Conservation (phyloP, 1,140 invertebrate genomes). For the Bilobella aurantiaca region DNA sequence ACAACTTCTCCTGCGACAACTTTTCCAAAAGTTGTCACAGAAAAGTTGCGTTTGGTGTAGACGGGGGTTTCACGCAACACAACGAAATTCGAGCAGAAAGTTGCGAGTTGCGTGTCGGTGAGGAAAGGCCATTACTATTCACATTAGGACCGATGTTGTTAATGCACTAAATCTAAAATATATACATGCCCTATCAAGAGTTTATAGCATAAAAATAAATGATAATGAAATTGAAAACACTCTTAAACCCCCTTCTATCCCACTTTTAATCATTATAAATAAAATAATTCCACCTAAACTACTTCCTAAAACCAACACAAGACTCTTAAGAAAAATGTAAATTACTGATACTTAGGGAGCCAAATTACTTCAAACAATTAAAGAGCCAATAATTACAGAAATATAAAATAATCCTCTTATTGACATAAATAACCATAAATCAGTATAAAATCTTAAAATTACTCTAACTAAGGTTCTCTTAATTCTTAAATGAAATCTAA, state of each 20-base stretch:
- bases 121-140: no score
- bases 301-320: conserved; percentile 10
- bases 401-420: conserved; percentile 45
- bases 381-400: conserved; percentile 42
- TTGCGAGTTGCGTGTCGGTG: no score
- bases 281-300: neutral
- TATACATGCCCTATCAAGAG: no score
- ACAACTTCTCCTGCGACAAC: no score
- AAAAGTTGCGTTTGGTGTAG: no score
- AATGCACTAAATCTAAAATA: no score
- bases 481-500: conserved; percentile 44
- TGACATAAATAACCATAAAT: conserved; percentile 42
- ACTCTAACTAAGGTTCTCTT: conserved; percentile 41
- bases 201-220: no score
- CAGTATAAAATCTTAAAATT: conserved; percentile 38
- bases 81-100: no score
- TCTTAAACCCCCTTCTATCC: neutral
- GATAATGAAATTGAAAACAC: neutral
- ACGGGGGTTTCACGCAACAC: no score
- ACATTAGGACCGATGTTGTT: no score
- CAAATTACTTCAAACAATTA: conserved; percentile 44
- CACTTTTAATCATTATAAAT: neutral
- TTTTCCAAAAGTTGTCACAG: no score
- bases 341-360: conserved; percentile 35
- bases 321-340: conserved; percentile 21